Percentiles rank a stretch among this genome's conserved stretches.
Evolutionary conservation across 2,888 invertebrate species (phyloP).

Genomic region (Eupeodes latifasciatus): DNA sequence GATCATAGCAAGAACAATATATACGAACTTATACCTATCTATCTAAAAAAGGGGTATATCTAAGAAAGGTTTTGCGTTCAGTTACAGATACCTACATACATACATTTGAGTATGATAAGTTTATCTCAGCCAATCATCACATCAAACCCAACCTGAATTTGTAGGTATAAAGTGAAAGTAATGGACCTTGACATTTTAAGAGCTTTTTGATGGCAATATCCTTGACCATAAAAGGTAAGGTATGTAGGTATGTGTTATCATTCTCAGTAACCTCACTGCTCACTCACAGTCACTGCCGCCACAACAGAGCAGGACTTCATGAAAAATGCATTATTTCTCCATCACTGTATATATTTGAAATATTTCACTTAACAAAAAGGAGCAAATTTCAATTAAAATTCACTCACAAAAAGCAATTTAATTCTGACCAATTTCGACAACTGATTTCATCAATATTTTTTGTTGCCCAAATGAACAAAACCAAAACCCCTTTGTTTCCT

Average conservation of each 20-base stretch:
- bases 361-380: not conserved
- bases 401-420: not conserved
- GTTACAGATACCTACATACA: no score
- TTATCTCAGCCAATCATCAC: not conserved
- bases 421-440: not conserved
- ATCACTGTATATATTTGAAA: not conserved
- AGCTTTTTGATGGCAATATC: not conserved
- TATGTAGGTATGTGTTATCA: not conserved
- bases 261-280: not conserved
- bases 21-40: no score
- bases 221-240: not conserved
- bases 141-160: conserved; percentile 11
- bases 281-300: not conserved
- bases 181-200: not conserved
- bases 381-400: not conserved
- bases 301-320: not conserved
- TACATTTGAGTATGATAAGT: no score
- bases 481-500: not conserved
- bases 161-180: not conserved
- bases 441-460: conserved; percentile 19
- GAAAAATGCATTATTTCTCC: not conserved
- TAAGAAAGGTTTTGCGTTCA: no score
- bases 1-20: no score
- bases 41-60: no score
- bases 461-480: not conserved